Base-by-base conservation (phyloP, 2,113 vertebrate genomes). In the Fregetta grallaria region DNA sequence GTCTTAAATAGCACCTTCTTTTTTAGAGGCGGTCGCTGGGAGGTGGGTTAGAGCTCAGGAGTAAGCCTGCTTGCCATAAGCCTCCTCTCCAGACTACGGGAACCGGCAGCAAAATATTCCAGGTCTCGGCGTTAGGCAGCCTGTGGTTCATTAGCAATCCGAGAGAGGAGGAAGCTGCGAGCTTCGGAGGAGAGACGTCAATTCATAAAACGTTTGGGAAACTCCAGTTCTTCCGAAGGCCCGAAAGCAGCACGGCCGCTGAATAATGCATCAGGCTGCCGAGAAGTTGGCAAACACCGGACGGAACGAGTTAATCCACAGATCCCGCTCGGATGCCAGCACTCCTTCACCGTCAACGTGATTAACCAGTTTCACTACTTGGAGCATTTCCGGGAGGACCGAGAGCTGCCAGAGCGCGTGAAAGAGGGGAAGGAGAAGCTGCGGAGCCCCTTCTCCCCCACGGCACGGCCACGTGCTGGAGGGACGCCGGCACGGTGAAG, bases 341-440 rank as follows among this genome's bases (percentile, higher is more conserved):
- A 10, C 71, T 90, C 73, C 80, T 90, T n/a, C 83, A 47, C 58
- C 20, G 5, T 12, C 84, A 52, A 90, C 56, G 49, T 7, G 88
- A 92, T 79, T 8, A 88, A 96, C 96, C 95, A 88, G 96, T 97
- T 95, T 90, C 91, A 53, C 63, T 79, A n/a, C 94, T 73, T 1
- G 8, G 53, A 93, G 82, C 1, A 0, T 50, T 94, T 87, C 92
- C 0, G 2, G 65, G 88, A 87, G 78, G 73, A 70, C n/a, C 4
- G 15, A 76, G 68, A 87, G 72, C 62, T 1, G 2, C 73, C 1
- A 25, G 22, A 67, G 84, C 9, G 9, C 6, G 2, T 71, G 74
- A 15, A 47, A 61, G 63, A 58, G n/a, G 56, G 56, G 29, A 75
- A 68, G 74, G 70, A 92, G 71, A 34, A 74, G 38, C 29, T 47